Evolutionary conservation across 2,888 invertebrate species (phyloP), one percentile per base, ranked within the genome.

Genomic region (Lithophane leautieri): DNA sequence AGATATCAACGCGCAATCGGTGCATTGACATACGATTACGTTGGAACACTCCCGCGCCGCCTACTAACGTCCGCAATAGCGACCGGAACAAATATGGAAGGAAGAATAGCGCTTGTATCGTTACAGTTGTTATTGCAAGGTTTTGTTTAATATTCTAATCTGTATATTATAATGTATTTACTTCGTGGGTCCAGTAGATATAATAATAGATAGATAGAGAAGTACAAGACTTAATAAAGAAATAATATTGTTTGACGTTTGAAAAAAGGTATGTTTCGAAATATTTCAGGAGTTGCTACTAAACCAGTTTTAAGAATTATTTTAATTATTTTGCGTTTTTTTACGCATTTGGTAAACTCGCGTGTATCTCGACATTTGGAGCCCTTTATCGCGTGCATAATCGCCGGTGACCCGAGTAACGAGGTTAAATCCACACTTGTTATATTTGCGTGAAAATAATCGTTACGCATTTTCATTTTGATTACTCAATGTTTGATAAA

Each of bases 1-100:
- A 94, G 92, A 93, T 92, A 91, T 94, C 93, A 94, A 93, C 93
- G 93, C 83, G 85, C 85, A 79, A 80, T 79, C 82, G 81, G 66
- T 68, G 56, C 50, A 63, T 28, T 73, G 69, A 67, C 66, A 71
- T 54, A 52, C 66, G 40, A 61, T 78, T 66, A 54, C 69, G 22
- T 16, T 54, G 58, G 61, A 71, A 60, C 44, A 44, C 40, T 70
- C 52, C 50, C 42, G 68, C 62, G 44, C 58, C 25, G 66, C 52
- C 58, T 19, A 11, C 58, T n/a, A 14, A 25, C 28, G 11, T 60
- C 66, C 72, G 73, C 62, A 76, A n/a, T 70, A 56, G 44, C 56
- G n/a, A 71, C 61, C 73, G 78, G 82, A 83, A 82, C 73, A 70
- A 58, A 60, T 25, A 54, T 47, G 16, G 6, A 14, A 68, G 34